These are phyloP conservation scores for Parapristionchus giblindavisi DNA, from an alignment of 2,888 invertebrate genomes.

Conservation along the genomic window DNA sequence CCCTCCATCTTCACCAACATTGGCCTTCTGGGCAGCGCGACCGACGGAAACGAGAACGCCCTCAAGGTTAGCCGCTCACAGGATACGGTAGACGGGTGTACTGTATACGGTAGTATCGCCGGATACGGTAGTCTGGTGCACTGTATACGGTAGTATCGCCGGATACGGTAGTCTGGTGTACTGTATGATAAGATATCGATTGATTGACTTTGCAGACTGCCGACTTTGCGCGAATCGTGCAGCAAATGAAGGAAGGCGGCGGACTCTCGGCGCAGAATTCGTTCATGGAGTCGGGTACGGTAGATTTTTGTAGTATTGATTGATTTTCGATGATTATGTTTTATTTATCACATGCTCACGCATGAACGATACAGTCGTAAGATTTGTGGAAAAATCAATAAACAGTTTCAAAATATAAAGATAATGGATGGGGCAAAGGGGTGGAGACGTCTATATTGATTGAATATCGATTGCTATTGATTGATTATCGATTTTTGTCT, in stretches of 20 bases:
- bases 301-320: background rate
- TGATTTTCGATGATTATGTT: background rate
- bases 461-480: too few species aligned
- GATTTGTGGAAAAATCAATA: background rate
- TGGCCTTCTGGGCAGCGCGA: constrained; percentile 53
- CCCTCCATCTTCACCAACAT: constrained; percentile 67
- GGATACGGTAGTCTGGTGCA: background rate
- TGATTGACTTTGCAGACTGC: constrained; percentile 47
- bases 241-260: constrained; percentile 44
- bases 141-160: background rate
- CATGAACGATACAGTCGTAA: background rate
- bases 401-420: background rate
- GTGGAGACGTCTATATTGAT: too few species aligned
- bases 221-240: constrained; percentile 53
- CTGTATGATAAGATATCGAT: background rate
- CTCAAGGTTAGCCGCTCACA: constrained; percentile 40
- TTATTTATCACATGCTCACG: too few species aligned
- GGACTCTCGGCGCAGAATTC: constrained; percentile 35
- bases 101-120: background rate
- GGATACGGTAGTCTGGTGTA: background rate
- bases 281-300: constrained; percentile 33
- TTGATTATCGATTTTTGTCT: background rate
- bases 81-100: background rate
- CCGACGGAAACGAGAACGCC: constrained; percentile 45
- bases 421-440: too few species aligned